Evolutionary conservation across 2,797 vertebrate genomes (phyloP).

Genomic region (Cheirogaleus major): DNA sequence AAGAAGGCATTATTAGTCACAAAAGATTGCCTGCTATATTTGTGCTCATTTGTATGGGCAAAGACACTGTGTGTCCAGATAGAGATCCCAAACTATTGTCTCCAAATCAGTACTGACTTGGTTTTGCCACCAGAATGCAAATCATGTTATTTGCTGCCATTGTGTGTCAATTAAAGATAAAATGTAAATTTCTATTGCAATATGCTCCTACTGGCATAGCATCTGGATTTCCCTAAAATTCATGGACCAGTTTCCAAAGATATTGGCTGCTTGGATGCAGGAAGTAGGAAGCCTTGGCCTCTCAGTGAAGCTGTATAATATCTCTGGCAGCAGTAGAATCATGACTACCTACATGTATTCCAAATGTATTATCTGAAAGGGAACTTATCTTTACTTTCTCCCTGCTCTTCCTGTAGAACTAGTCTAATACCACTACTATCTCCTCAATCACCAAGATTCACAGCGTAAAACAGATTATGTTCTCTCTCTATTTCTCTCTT

Average conservation of each 20-base stretch:
- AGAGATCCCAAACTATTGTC: slow-evolving; percentile 33
- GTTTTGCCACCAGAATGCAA: slow-evolving; percentile 62
- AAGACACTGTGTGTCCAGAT: slow-evolving; percentile 9
- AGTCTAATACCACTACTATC: not conserved
- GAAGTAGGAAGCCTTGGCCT: not conserved
- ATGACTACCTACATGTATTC: not conserved
- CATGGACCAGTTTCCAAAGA: slow-evolving; percentile 34
- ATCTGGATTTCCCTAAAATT: slow-evolving; percentile 63
- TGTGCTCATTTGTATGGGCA: slow-evolving; percentile 15
- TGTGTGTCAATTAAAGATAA: slow-evolving; percentile 68
- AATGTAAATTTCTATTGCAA: slow-evolving; percentile 56
- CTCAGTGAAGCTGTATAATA: not conserved
- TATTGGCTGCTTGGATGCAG: not conserved
- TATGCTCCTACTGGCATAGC: slow-evolving; percentile 46
- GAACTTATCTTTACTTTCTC: not conserved
- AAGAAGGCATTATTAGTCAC: slow-evolving; percentile 25
- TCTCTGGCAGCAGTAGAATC: not conserved
- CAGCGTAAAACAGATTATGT: not conserved
- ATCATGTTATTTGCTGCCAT: slow-evolving; percentile 57
- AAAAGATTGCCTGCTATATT: not conserved
- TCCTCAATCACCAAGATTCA: not conserved
- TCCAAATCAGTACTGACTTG: slow-evolving; percentile 37
- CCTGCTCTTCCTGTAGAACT: not conserved
- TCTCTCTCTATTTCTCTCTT: not conserved
- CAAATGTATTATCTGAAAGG: not conserved